These are phyloP conservation scores for Lepidurus apus DNA, from an alignment of 1,140 invertebrate species.

Conservation along the genomic window DNA sequence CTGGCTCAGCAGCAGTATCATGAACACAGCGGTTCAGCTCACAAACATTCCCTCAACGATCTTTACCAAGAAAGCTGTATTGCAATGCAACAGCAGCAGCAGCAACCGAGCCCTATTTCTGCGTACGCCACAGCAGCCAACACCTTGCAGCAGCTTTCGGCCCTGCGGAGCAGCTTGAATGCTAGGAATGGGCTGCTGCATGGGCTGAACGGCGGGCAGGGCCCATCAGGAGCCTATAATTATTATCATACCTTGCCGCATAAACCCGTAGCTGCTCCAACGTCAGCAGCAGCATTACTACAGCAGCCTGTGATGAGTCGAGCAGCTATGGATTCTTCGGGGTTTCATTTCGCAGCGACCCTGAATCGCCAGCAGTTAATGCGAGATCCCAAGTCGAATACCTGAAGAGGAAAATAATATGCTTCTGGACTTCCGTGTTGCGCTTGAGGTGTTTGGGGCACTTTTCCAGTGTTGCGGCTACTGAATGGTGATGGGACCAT, in stretches of 20 bases:
- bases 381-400: neutral
- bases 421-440: neutral
- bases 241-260: neutral
- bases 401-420: neutral
- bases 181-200: neutral
- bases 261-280: neutral
- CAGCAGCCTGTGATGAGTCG: neutral
- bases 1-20: neutral
- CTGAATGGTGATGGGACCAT: slow-evolving; percentile 18
- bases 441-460: neutral
- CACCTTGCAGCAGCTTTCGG: neutral
- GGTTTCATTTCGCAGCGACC: neutral
- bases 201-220: neutral
- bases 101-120: neutral
- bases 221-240: neutral
- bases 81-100: neutral
- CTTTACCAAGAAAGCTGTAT: neutral
- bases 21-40: neutral
- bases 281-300: neutral
- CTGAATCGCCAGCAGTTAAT: neutral
- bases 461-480: slow-evolving; percentile 6
- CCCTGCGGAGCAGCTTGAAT: neutral
- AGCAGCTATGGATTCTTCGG: neutral
- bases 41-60: slow-evolving; percentile 13
- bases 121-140: neutral